These are phyloP conservation scores for Peromyscus nudipes DNA, from an alignment of 2,797 vertebrate species.

Conservation along the genomic window DNA sequence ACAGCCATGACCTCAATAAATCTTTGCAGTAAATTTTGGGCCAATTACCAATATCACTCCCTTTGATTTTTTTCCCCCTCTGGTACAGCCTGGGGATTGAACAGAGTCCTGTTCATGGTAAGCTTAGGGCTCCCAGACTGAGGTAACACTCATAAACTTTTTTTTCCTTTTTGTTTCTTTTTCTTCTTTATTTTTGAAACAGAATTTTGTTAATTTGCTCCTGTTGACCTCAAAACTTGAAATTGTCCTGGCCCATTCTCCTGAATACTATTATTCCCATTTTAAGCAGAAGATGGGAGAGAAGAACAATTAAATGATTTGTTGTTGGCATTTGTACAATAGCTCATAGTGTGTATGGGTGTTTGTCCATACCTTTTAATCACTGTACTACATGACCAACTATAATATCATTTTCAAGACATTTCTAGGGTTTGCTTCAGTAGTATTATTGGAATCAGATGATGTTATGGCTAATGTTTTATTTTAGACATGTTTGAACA, in stretches of 20 bases:
- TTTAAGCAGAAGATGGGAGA: not conserved
- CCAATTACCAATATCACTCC: no score
- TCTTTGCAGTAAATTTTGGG: not conserved
- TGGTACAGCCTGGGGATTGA: not conserved
- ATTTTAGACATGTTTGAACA: not conserved
- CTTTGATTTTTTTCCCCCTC: not conserved
- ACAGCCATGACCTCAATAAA: not conserved
- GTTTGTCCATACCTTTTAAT: not conserved
- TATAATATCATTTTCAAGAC: not conserved
- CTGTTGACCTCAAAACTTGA: not conserved
- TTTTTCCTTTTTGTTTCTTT: not conserved
- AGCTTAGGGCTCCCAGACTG: not conserved
- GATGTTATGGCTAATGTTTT: not conserved
- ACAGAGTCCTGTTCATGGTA: not conserved
- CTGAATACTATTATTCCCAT: not conserved
- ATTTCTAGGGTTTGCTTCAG: not conserved
- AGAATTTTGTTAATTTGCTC: not conserved
- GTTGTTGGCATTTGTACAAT: not conserved
- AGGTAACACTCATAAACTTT: not conserved
- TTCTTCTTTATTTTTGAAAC: not conserved
- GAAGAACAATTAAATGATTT: not conserved
- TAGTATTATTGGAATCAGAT: not conserved
- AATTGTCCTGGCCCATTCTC: not conserved
- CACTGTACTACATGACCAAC: not conserved
- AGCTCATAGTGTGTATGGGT: no score